These are phyloP conservation scores for Ectobius pallidus DNA, from an alignment of 2,888 invertebrate genomes.

Conservation along the genomic window DNA sequence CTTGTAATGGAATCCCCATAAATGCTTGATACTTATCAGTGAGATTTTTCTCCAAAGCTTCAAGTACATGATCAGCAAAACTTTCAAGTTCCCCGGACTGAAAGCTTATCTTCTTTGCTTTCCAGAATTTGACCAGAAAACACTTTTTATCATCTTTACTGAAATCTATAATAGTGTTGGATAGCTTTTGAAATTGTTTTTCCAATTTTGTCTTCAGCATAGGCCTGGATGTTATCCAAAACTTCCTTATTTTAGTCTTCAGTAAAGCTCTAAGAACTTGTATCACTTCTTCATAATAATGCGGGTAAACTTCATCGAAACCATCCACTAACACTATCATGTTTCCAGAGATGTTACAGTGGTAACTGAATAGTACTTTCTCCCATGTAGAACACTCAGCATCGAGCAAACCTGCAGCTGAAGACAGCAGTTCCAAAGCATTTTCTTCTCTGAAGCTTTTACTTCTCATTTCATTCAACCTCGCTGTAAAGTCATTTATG, in stretches of 20 bases:
- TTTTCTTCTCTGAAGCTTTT: neutral
- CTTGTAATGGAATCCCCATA: slow-evolving; percentile 22
- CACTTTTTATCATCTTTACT: neutral
- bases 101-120: neutral
- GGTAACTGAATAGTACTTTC: neutral
- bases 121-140: slow-evolving; percentile 32
- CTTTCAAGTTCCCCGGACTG: neutral
- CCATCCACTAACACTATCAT: slow-evolving; percentile 38
- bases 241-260: slow-evolving; percentile 1
- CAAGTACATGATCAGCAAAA: neutral
- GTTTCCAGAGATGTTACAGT: neutral
- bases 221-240: slow-evolving; percentile 32
- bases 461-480: neutral
- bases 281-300: slow-evolving; percentile 5
- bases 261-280: slow-evolving; percentile 8
- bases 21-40: slow-evolving; percentile 3
- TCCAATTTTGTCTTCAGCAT: slow-evolving; percentile 20
- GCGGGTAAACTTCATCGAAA: slow-evolving; percentile 38
- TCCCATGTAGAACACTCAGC: neutral
- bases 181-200: neutral
- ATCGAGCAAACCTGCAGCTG: neutral
- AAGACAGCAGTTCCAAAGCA: neutral
- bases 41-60: neutral
- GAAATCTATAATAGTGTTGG: slow-evolving; percentile 15
- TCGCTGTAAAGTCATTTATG: neutral